Evolutionary conservation across 2,113 vertebrate species (phyloP).

Genomic region (Leptobrachium ailaonicum): DNA sequence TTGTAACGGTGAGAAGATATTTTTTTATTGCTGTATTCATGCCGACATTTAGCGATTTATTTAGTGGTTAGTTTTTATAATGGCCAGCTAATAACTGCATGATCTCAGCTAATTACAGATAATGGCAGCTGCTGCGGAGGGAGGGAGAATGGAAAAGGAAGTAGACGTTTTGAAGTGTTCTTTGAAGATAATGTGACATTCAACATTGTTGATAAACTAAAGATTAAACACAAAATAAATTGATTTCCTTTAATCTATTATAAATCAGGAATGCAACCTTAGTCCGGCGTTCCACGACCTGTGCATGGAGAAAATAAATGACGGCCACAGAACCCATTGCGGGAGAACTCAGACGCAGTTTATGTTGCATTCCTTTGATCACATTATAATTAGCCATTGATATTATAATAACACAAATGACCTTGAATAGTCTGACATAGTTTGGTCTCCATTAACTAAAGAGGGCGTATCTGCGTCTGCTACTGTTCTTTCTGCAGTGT

Average conservation of each 20-base stretch:
- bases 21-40: too few relatives aligned
- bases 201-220: slow-evolving; percentile 39
- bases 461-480: too few relatives aligned
- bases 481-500: too few relatives aligned
- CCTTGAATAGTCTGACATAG: too few relatives aligned
- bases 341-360: too few relatives aligned
- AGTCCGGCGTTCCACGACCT: neutral
- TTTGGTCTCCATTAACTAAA: too few relatives aligned
- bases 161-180: slow-evolving; percentile 28
- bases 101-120: neutral
- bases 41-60: too few relatives aligned
- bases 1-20: too few relatives aligned
- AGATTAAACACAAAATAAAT: slow-evolving; percentile 42
- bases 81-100: neutral
- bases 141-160: neutral
- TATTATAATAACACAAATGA: too few relatives aligned
- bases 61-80: too few relatives aligned
- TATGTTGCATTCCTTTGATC: too few relatives aligned
- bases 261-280: slow-evolving; percentile 28
- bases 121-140: neutral
- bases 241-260: slow-evolving; percentile 43
- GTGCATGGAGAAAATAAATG: slow-evolving; percentile 12
- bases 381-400: too few relatives aligned
- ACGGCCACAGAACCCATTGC: neutral
- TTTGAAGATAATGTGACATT: slow-evolving; percentile 41